These are phyloP conservation scores for Perca flavescens DNA, from an alignment of 2,113 vertebrate genomes.

Conservation along the genomic window DNA sequence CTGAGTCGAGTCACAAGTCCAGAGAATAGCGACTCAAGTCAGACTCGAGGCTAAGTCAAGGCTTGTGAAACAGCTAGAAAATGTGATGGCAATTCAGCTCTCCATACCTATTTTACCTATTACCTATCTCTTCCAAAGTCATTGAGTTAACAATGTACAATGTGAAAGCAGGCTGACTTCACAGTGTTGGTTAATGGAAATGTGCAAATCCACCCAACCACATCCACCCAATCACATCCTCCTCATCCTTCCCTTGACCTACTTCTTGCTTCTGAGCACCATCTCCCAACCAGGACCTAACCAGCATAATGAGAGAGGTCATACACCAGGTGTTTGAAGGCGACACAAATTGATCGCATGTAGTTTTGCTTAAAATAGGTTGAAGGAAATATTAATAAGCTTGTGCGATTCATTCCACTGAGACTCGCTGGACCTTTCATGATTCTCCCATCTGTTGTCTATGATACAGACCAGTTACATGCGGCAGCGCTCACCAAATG, in stretches of 20 bases:
- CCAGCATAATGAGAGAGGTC: constrained; percentile 54
- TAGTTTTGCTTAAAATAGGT: constrained; percentile 55
- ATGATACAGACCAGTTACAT: constrained; percentile 32
- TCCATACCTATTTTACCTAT: not conserved
- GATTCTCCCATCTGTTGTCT: constrained; percentile 48
- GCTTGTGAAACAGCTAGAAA: not conserved
- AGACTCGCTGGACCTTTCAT: constrained; percentile 13
- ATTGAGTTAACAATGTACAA: not conserved
- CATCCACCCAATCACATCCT: constrained; percentile 7
- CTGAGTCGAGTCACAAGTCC: too few species aligned
- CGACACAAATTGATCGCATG: constrained; percentile 66
- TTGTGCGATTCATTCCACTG: constrained; percentile 34
- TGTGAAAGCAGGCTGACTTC: not conserved
- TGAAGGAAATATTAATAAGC: constrained; percentile 42
- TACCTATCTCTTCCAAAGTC: not conserved
- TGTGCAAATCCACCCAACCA: constrained; percentile 30
- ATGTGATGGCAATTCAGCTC: not conserved
- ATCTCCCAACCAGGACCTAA: constrained; percentile 20
- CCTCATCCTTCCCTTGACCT: constrained; percentile 58
- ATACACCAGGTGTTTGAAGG: constrained; percentile 47
- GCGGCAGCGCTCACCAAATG: constrained; percentile 8
- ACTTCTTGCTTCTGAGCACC: constrained; percentile 44
- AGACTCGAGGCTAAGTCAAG: not conserved
- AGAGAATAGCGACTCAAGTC: too few species aligned
- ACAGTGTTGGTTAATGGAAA: constrained; percentile 12